Conservation (phyloP, 23 tunicate genomes). For the Pegea sp. region DNA sequence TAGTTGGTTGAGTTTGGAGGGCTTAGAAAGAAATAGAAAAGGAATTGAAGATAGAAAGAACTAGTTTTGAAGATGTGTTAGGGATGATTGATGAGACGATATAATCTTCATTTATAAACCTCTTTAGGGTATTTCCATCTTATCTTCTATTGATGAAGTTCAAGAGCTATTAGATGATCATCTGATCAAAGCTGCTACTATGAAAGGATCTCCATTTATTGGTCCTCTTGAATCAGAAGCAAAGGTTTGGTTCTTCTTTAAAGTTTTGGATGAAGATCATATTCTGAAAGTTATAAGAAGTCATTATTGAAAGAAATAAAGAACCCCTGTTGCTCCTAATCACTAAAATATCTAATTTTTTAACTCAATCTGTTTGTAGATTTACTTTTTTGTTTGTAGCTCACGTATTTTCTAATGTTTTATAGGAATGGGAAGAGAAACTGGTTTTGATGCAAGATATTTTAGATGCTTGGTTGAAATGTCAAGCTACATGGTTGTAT, state of each 20-base stretch:
- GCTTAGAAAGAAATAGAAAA: neutral
- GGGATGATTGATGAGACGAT: no score
- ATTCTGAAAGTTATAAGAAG: no score
- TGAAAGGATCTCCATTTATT: slow-evolving; percentile 89
- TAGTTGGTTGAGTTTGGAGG: neutral
- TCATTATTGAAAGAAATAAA: no score
- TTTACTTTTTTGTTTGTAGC: neutral
- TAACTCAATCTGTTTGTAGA: no score
- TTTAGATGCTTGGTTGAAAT: slow-evolving; percentile 87
- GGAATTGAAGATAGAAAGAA: no score
- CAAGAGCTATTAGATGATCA: slow-evolving; percentile 87
- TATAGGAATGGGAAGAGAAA: slow-evolving; percentile 93
- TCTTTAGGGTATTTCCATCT: slow-evolving; percentile 49
- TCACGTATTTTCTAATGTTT: no score
- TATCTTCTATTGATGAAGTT: slow-evolving; percentile 79
- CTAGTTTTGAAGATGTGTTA: no score
- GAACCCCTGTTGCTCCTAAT: no score
- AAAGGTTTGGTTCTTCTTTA: slow-evolving; percentile 28
- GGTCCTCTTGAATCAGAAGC: slow-evolving; percentile 67
- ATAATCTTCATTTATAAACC: no score
- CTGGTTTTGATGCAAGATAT: slow-evolving; percentile 89
- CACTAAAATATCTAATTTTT: no score
- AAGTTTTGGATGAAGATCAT: neutral
- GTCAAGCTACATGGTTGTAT: slow-evolving; percentile 96
- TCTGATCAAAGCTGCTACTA: slow-evolving; percentile 71